phyloP scores from a whole-genome alignment of 2,797 vertebrate genomes.

The Scleropages formosus region DNA sequence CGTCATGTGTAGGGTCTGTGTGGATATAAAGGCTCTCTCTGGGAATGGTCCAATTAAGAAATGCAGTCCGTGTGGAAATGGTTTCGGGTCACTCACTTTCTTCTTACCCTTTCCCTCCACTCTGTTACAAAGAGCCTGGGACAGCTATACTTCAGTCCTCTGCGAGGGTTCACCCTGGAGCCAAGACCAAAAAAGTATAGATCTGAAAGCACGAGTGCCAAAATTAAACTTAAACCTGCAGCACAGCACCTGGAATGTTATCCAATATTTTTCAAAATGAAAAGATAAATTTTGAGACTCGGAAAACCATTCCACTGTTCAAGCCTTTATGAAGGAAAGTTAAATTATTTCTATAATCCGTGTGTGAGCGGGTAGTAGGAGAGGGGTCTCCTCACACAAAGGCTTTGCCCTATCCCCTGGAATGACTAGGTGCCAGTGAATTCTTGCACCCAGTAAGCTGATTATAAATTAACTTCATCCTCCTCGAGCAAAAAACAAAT shows the following conservation, averaged over 20 bases:
- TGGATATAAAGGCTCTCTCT: too few species aligned
- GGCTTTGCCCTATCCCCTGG: conserved; percentile 35
- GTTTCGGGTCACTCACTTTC: background rate
- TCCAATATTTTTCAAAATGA: background rate
- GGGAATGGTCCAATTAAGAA: too few species aligned
- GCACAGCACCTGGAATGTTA: background rate
- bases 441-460: conserved; percentile 66
- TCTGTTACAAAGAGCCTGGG: background rate
- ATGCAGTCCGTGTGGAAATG: conserved; percentile 5
- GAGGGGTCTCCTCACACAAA: conserved; percentile 19
- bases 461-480: conserved; percentile 65
- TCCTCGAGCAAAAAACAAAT: conserved; percentile 52
- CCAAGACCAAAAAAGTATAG: background rate
- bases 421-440: conserved; percentile 62
- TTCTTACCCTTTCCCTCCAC: background rate
- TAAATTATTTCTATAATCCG: conserved; percentile 62
- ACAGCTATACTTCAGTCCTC: background rate
- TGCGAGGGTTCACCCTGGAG: conserved; percentile 4
- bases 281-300: background rate
- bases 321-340: conserved; percentile 55
- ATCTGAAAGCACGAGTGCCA: background rate
- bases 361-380: conserved; percentile 4
- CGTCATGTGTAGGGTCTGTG: too few species aligned
- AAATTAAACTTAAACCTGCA: background rate
- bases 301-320: background rate